Evolutionary conservation across 2,797 vertebrate genomes (phyloP).

Genomic region (Sebastes glaucus): DNA sequence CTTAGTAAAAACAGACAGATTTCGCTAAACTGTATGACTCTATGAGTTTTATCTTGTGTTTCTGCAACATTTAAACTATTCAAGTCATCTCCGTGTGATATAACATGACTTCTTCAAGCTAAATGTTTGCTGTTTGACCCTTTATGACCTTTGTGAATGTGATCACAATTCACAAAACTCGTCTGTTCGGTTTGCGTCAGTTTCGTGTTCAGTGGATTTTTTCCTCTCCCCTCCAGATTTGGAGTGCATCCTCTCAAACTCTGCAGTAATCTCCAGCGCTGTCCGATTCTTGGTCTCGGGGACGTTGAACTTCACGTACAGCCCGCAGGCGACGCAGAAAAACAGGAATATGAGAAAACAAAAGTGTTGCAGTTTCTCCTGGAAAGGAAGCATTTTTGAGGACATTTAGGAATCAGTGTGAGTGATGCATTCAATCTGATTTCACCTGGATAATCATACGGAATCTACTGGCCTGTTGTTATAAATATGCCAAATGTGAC

Average conservation of each 20-base stretch:
- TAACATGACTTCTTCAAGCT: neutral
- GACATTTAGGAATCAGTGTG: neutral
- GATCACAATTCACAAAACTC: slow-evolving; percentile 63
- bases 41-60: neutral
- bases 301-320: slow-evolving; percentile 67
- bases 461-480: neutral
- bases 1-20: neutral
- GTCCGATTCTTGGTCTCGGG: slow-evolving; percentile 77
- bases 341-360: slow-evolving; percentile 82
- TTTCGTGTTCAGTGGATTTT: neutral
- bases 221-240: slow-evolving; percentile 18
- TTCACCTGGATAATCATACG: neutral
- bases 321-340: slow-evolving; percentile 51
- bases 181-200: neutral
- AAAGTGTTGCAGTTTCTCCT: slow-evolving; percentile 83
- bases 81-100: neutral
- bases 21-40: neutral
- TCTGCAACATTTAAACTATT: neutral
- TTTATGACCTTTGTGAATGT: neutral
- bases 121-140: neutral
- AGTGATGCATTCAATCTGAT: neutral
- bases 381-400: slow-evolving; percentile 33
- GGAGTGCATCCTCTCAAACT: slow-evolving; percentile 75
- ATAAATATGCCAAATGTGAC: neutral
- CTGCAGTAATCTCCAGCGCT: slow-evolving; percentile 69